These are phyloP conservation scores for Dendrocopos noguchii DNA, from an alignment of 2,113 vertebrate genomes.

Conservation along the genomic window DNA sequence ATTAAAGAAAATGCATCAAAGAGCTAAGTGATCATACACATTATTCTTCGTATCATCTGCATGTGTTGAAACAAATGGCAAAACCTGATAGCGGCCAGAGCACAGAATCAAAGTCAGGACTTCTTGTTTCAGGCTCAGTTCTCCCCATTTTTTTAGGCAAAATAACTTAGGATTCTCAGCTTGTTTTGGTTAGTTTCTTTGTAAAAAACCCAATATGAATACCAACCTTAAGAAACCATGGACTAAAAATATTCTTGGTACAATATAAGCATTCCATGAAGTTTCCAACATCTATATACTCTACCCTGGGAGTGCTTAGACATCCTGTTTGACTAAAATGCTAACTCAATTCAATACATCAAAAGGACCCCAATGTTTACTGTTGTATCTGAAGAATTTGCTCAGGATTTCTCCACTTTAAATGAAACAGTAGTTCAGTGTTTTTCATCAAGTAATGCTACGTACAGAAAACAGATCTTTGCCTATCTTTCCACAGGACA, in stretches of 20 bases:
- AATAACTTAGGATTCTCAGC: neutral
- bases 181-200: neutral
- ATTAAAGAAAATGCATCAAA: neutral
- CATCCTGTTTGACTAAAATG: neutral
- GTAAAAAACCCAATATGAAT: neutral
- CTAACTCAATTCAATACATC: neutral
- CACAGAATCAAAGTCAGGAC: neutral
- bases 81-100: neutral
- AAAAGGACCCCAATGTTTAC: neutral
- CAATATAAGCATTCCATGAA: neutral
- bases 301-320: neutral
- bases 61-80: constrained; percentile 25
- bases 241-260: neutral
- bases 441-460: neutral
- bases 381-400: neutral
- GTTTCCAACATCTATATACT: neutral
- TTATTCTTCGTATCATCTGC: neutral
- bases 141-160: neutral
- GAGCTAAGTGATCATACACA: neutral
- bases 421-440: neutral
- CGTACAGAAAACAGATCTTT: neutral
- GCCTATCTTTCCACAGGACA: neutral
- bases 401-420: neutral
- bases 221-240: neutral
- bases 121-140: neutral